These are phyloP conservation scores for Drosophila formosana DNA, from an alignment of 2,888 invertebrate genomes.

Conservation along the genomic window DNA sequence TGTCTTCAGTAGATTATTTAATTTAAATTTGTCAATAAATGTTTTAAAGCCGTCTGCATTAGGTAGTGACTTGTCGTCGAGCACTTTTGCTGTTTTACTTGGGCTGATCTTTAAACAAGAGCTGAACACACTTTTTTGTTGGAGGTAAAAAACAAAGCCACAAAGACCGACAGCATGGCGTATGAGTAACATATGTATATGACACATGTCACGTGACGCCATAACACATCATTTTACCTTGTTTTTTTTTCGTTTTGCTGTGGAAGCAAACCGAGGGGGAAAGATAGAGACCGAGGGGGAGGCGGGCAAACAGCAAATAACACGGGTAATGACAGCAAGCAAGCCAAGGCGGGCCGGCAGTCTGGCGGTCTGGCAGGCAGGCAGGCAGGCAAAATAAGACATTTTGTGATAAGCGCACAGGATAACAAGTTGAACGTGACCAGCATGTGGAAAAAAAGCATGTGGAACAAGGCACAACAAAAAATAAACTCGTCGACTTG, in stretches of 20 bases:
- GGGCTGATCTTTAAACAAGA: constrained; percentile 17
- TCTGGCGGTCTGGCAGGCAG: constrained; percentile 33
- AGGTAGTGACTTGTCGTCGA: not conserved
- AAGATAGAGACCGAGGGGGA: not conserved
- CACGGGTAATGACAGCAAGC: constrained; percentile 61
- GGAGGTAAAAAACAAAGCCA: constrained; percentile 22
- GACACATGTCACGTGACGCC: constrained; percentile 71
- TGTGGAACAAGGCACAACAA: constrained; percentile 20
- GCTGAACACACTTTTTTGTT: constrained; percentile 17
- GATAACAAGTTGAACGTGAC: constrained; percentile 73
- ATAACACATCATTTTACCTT: constrained; percentile 62
- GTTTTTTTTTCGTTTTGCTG: constrained; percentile 21
- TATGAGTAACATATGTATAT: constrained; percentile 63
- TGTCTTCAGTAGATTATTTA: no score
- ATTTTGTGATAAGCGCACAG: constrained; percentile 69
- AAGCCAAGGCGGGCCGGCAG: constrained; percentile 24
- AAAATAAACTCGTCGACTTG: constrained; percentile 43
- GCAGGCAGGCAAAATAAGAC: constrained; percentile 64
- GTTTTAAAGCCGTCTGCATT: no score
- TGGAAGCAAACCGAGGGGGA: not conserved
- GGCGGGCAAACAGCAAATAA: constrained; percentile 32
- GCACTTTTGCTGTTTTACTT: not conserved
- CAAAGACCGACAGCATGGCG: constrained; percentile 39
- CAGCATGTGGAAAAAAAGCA: constrained; percentile 50
- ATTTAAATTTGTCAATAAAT: no score